These are phyloP conservation scores for Armadillidium nasatum DNA, from an alignment of 1,140 invertebrate genomes.

Conservation along the genomic window DNA sequence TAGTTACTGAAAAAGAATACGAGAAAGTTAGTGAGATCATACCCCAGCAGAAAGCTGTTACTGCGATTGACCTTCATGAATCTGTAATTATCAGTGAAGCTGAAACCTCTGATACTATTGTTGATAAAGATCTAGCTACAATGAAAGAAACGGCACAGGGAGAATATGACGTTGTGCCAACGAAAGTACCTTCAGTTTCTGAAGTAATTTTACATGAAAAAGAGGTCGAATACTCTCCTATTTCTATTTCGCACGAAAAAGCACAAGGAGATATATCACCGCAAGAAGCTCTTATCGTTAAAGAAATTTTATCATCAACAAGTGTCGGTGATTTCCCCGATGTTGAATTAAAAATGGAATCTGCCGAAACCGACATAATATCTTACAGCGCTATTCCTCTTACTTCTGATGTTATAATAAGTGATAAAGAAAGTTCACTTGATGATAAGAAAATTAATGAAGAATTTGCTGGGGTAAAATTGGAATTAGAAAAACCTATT, in stretches of 20 bases:
- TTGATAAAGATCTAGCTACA: too few relatives aligned
- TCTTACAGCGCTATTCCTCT: neutral
- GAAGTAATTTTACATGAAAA: neutral
- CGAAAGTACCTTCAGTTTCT: neutral
- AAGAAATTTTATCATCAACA: constrained; percentile 38
- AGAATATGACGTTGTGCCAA: neutral
- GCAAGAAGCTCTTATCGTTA: constrained; percentile 33
- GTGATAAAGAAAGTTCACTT: neutral
- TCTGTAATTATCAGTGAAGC: constrained; percentile 54
- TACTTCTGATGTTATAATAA: neutral
- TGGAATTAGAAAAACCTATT: constrained; percentile 22
- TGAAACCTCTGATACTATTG: constrained; percentile 5
- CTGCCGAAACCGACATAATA: constrained; percentile 51
- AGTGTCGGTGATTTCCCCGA: constrained; percentile 35
- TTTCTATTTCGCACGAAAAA: neutral
- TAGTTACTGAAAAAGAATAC: constrained; percentile 32
- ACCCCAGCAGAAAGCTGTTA: constrained; percentile 6
- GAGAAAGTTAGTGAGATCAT: constrained; percentile 47
- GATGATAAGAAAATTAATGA: constrained; percentile 3
- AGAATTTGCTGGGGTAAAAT: constrained; percentile 20
- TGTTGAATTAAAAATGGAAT: constrained; percentile 51
- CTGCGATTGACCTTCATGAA: constrained; percentile 48
- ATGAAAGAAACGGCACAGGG: neutral
- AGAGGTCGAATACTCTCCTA: neutral
- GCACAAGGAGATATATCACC: neutral